Evolutionary conservation across 2,113 vertebrate genomes (phyloP), one percentile per base, ranked within the genome.

Genomic region (Puntigrus tetrazona): DNA sequence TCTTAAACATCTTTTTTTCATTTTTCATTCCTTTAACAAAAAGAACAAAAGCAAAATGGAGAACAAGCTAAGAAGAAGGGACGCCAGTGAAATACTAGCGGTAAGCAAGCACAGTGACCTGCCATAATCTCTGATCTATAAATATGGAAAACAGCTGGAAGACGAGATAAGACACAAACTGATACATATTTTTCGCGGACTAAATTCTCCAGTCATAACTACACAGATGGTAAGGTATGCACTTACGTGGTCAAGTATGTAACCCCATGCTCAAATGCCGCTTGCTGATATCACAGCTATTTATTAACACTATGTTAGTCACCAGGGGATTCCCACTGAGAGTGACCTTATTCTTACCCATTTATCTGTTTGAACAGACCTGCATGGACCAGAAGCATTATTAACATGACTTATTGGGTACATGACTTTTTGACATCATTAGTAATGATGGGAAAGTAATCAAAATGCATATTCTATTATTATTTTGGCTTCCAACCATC

Each of bases 291-390:
- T 85, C 82, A 50, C 25, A 22, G n/a, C 27, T 73, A 69, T 47
- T 81, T 84, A 65, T 84, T 82, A 59, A 88, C 59, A 36, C 84
- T 82, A 57, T 55, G 47, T 85, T 73, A 79, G 79, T 87, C 79
- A 82, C 34, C 76, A 70, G 85, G 87, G 87, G 84, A 90, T 86
- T 91, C 90, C 90, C 83, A 87, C 82, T 85, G 78, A 90, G 78
- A 69, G 88, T 86, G 81, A 59, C 65, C 67, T 67, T 31, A 36
- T 55, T 74, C 80, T 36, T 29, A 82, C 55, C 85, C 78, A 84
- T 81, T 84, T 74, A n/a, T 81, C 67, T 89, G 88, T 88, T 90
- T 91, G 91, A 93, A 93, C 91, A 93, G 34, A 86, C 10, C 1
- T 10, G 18, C 13, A 69, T 41, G 31, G 52, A 82, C 45, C 1